Conservation (phyloP, 2,113 vertebrate genomes). For the Tyto alba region DNA sequence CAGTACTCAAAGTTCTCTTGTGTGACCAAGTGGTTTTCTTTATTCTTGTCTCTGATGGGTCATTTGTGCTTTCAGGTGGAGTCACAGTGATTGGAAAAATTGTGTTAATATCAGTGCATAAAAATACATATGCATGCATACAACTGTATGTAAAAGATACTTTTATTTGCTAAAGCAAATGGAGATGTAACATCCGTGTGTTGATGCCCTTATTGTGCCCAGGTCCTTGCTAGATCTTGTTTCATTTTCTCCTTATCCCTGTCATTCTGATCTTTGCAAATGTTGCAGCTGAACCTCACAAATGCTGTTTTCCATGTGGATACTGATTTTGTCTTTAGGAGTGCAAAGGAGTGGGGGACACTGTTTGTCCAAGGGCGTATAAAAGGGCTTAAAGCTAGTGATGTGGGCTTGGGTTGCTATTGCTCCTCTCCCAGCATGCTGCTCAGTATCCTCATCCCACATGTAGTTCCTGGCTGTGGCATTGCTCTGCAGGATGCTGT, state of each 20-base stretch:
- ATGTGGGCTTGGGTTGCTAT: background rate
- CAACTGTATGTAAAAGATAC: background rate
- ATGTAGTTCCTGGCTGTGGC: accelerated
- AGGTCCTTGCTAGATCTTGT: background rate
- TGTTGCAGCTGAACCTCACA: background rate
- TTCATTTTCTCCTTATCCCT: background rate
- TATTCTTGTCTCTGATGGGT: background rate
- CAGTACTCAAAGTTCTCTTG: background rate
- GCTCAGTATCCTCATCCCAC: background rate
- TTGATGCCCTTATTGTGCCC: background rate
- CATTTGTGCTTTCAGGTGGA: background rate
- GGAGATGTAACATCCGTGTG: background rate
- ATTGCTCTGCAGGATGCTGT: background rate
- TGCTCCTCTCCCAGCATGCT: accelerated
- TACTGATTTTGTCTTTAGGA: background rate
- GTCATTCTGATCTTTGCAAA: background rate
- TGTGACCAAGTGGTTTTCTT: background rate
- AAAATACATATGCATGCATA: background rate
- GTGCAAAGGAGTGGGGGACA: accelerated
- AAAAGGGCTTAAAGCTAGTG: background rate
- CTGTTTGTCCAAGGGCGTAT: background rate
- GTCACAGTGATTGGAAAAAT: background rate
- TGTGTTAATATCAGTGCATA: background rate
- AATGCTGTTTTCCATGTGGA: background rate
- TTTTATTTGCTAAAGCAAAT: background rate